Conservation (phyloP, 1,140 invertebrate species). For the Vanessa atalanta region DNA sequence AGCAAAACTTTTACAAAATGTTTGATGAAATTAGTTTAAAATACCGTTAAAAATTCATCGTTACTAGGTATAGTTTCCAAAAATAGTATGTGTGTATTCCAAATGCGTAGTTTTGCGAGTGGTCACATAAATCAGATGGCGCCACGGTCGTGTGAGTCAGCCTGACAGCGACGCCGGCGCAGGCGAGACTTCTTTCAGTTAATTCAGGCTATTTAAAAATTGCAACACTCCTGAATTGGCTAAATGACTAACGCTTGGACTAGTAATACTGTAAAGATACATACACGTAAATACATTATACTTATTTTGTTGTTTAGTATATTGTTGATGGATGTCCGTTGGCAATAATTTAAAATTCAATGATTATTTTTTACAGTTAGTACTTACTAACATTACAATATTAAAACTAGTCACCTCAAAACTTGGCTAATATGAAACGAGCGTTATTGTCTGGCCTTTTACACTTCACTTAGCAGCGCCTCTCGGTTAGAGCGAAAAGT, state of each 20-base stretch:
- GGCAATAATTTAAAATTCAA: no score
- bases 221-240: slow-evolving; percentile 5
- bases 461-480: no score
- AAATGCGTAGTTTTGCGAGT: slow-evolving; percentile 47
- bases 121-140: slow-evolving; percentile 64
- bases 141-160: slow-evolving; percentile 61
- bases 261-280: not conserved
- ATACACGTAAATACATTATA: not conserved
- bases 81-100: slow-evolving; percentile 38
- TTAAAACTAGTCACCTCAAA: no score
- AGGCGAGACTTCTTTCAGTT: slow-evolving; percentile 50
- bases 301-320: not conserved
- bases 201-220: slow-evolving; percentile 35
- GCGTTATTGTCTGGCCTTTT: no score
- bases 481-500: no score
- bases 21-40: not conserved
- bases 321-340: not conserved
- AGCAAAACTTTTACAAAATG: no score
- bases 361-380: no score
- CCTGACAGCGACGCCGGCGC: slow-evolving; percentile 53
- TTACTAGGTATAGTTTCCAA: slow-evolving; percentile 28
- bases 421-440: no score
- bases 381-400: no score
- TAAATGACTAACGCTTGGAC: not conserved
- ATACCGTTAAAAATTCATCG: slow-evolving; percentile 1